Evolutionary conservation across 2,888 invertebrate genomes (phyloP), one percentile per base, ranked within the genome.

Genomic region (Prionchulus punctatus): DNA sequence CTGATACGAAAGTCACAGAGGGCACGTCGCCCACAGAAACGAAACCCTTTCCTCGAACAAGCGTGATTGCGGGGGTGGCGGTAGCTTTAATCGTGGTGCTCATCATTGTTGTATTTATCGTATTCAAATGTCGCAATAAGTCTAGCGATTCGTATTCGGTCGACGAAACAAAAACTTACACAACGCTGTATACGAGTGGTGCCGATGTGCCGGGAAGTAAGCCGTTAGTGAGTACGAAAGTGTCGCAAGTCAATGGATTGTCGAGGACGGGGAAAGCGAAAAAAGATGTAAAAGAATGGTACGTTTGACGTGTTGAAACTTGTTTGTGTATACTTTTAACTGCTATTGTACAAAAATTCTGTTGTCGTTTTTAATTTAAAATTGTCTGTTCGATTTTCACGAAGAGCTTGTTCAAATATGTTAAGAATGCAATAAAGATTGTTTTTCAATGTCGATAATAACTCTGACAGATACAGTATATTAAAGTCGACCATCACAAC

Each of bases 211-310:
- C 56, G 12, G 21, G 36, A 12, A 45, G 23, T 45, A 36, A 18
- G 18, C 7, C 12, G 7, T 45, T 45, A 7, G 23, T 45, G 7
- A 23, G 18, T 7, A 12, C 47, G 15, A 12, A 23, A 45, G 47
- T 12, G 18, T 7, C 12, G 23, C 47, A 45, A 45, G 47, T 23
- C 15, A 23, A 12, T 23, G 47, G 47, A 12, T 12, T 12, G 4
- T 45, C 23, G 28, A 49, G 23, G 23, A 49, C 7, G 4, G 23
- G 30, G 12, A 53, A n/a, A 28, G 21, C 3, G 42, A 50, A 45
- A 30, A 55, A 87, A 79, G 87, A 88, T 72, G 86, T 90, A 71
- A 90, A 90, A 78, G 90, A 90, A 79, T 90, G 90, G 90, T 90
- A 90, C 75, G 90, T 90, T 75, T 89, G 52, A 55, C 23, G 30